Evolutionary conservation across 2,797 vertebrate genomes (phyloP).

Genomic region (Pseudochromis fuscus): DNA sequence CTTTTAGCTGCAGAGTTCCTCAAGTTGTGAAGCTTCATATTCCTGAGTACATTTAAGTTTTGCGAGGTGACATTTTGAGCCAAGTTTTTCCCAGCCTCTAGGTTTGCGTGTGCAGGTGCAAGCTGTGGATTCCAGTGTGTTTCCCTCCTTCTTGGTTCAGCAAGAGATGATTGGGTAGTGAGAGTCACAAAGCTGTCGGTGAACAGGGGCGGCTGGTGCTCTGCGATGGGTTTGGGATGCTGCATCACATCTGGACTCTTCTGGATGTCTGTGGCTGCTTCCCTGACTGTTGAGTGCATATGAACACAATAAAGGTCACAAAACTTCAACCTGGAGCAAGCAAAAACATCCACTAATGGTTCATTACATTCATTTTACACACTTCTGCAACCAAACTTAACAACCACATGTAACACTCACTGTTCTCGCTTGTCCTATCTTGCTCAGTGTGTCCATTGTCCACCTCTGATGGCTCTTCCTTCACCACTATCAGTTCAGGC

Average conservation of each 20-base stretch:
- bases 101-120: conserved; percentile 43
- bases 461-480: conserved; percentile 77
- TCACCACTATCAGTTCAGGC: conserved; percentile 70
- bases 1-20: conserved; percentile 75
- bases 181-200: conserved; percentile 53
- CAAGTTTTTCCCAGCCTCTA: conserved; percentile 48
- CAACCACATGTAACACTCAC: conserved; percentile 63
- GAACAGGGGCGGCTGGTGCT: conserved; percentile 54
- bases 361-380: background rate
- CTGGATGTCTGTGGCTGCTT: conserved; percentile 36
- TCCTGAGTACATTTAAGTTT: conserved; percentile 61
- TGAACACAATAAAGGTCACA: background rate
- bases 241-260: conserved; percentile 54
- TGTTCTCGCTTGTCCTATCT: conserved; percentile 42
- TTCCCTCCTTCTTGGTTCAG: conserved; percentile 44
- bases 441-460: conserved; percentile 50
- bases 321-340: no score
- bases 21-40: conserved; percentile 70
- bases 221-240: conserved; percentile 40
- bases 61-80: conserved; percentile 60
- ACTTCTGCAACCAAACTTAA: background rate
- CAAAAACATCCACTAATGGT: no score
- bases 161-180: conserved; percentile 40
- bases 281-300: conserved; percentile 65
- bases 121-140: conserved; percentile 61